phyloP scores from a whole-genome alignment of 2,113 vertebrate species.

The Mionectes macconnelli region DNA sequence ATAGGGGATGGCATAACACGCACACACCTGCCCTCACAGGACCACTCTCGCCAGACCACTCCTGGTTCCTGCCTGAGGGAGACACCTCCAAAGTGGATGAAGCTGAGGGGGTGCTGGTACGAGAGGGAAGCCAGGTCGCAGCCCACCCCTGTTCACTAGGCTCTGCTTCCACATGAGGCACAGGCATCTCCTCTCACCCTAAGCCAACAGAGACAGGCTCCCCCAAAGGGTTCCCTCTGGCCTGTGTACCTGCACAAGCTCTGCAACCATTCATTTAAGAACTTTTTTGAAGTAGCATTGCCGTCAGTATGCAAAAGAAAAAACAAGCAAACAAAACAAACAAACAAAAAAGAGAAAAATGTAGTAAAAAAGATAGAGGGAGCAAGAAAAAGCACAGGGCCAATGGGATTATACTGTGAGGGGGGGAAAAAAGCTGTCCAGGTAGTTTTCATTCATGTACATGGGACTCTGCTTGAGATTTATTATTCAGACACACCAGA shows the following conservation, averaged over 20 bases:
- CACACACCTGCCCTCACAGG: rapidly evolving
- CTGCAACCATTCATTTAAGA: background rate
- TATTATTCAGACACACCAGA: background rate
- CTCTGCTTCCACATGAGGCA: background rate
- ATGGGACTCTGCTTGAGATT: background rate
- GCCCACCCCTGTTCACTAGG: background rate
- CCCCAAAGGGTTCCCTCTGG: background rate
- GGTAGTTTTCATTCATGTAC: background rate
- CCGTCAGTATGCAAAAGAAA: background rate
- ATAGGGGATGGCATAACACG: background rate
- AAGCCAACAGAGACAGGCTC: background rate
- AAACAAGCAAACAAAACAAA: background rate
- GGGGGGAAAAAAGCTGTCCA: background rate
- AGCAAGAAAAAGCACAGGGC: background rate
- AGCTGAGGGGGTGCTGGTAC: rapidly evolving
- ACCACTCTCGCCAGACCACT: background rate
- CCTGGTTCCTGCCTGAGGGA: background rate
- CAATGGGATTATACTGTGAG: background rate
- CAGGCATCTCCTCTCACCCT: background rate
- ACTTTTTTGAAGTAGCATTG: background rate
- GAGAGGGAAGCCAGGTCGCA: background rate
- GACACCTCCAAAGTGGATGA: rapidly evolving
- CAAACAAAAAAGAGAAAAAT: background rate
- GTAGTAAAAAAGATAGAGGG: no score
- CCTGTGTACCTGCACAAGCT: background rate